Evolutionary conservation across 2,797 vertebrate species (phyloP), one percentile per base, ranked within the genome.

Genomic region (Diplodus sargus): DNA sequence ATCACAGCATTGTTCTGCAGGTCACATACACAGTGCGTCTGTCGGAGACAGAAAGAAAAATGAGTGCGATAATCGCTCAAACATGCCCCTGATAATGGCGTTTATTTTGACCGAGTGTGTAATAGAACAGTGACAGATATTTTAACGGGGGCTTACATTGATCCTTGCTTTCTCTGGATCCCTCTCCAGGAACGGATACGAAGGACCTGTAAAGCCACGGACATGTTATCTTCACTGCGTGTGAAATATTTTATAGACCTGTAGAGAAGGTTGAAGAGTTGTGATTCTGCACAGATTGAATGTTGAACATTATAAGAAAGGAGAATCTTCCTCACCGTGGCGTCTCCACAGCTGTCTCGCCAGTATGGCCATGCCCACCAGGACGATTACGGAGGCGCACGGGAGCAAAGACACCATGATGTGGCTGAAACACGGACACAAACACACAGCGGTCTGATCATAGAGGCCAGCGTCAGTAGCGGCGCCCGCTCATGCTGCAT

Each of bases 241-340:
- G 49, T 64, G 14, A 18, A 47, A 18, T 45, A 78, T 58, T 79
- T 57, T 23, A 23, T 17, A 45, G 22, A 15, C 16, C 12, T 23
- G 3, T 15, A 39, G 10, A 62, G 13, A 16, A 22, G 5, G 16
- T 39, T n/a, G n/a, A 1, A 12, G 7, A 16, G 11, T 5, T 8
- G 39, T 5, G 7, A 23, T n/a, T 23, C 2, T 64, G 13, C 16
- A 5, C 2, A 16, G 2, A 60, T 56, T 70, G 47, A 4, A 17
- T 66, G 56, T 57, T 34, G 7, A 22, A 74, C 51, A 66, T 65
- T 57, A 3, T 67, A 65, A 70, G 12, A 18, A 78, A 66, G 13
- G 2, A 84, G 5, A 76, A 34, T 70, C 43, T 39, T 74, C 20
- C 94, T 91, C 91, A 95, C 94, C 85, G 61, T 62, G 87, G n/a